Evolutionary conservation across 2,113 vertebrate species (phyloP).

Genomic region (Eurystomus gularis): DNA sequence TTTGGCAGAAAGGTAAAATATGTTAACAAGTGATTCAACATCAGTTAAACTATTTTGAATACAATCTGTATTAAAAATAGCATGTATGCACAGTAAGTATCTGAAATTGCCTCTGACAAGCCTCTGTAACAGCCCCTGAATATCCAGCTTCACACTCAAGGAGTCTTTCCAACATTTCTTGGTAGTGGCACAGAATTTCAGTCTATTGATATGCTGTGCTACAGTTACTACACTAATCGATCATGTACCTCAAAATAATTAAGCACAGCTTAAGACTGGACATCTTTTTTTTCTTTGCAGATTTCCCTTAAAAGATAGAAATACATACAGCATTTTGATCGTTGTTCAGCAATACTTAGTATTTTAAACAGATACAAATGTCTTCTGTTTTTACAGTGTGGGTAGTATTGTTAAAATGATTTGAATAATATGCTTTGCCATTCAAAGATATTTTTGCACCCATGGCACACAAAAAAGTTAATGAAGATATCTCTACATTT

Average conservation of each 20-base stretch:
- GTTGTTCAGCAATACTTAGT: background rate
- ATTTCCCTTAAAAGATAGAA: background rate
- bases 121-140: background rate
- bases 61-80: background rate
- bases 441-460: background rate
- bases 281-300: background rate
- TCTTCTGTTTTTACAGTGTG: background rate
- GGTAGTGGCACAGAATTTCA: background rate
- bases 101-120: background rate
- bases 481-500: background rate
- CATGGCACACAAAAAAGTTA: background rate
- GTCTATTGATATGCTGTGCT: background rate
- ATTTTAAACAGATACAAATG: background rate
- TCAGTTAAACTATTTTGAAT: background rate
- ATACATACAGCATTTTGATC: background rate
- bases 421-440: background rate
- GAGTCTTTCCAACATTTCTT: background rate
- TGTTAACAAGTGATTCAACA: background rate
- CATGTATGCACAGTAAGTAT: background rate
- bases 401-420: background rate
- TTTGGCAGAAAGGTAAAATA: background rate
- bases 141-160: background rate
- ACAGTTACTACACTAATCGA: background rate
- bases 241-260: background rate
- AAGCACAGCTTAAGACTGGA: background rate